Conservation (phyloP, 2,888 invertebrate species). For the Ornithoptera priamus region DNA sequence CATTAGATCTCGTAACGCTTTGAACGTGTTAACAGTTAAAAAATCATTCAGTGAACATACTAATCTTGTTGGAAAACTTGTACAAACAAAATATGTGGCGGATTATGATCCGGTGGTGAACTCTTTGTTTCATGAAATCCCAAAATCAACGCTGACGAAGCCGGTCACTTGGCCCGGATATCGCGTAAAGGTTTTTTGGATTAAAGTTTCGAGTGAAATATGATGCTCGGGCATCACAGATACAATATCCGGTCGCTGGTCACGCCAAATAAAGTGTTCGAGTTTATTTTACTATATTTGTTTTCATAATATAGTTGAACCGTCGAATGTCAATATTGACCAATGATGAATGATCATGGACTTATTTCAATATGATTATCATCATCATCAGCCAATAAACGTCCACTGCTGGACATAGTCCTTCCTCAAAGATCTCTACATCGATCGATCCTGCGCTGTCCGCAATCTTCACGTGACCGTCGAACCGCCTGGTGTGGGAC, state of each 20-base stretch:
- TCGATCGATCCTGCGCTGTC: too few relatives aligned
- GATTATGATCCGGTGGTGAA: background rate
- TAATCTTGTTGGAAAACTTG: background rate
- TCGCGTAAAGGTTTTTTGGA: constrained; percentile 2
- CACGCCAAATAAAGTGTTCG: constrained; percentile 16
- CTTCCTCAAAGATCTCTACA: too few relatives aligned
- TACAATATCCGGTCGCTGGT: constrained; percentile 5
- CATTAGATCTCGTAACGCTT: too few relatives aligned
- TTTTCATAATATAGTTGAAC: background rate
- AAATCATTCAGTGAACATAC: too few relatives aligned
- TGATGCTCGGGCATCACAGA: background rate
- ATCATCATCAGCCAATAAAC: too few relatives aligned
- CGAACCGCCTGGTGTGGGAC: too few relatives aligned
- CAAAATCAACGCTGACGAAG: background rate
- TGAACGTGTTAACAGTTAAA: too few relatives aligned
- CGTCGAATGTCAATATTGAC: too few relatives aligned
- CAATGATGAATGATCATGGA: too few relatives aligned
- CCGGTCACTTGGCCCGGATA: background rate
- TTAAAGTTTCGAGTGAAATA: constrained; percentile 14
- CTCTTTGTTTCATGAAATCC: constrained; percentile 2
- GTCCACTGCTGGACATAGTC: too few relatives aligned
- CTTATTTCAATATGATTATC: too few relatives aligned
- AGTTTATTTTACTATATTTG: constrained; percentile 22
- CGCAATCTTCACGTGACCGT: too few relatives aligned
- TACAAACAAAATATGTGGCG: background rate